phyloP scores from a whole-genome alignment of 2,113 vertebrate genomes.

The Dasyprocta punctata region DNA sequence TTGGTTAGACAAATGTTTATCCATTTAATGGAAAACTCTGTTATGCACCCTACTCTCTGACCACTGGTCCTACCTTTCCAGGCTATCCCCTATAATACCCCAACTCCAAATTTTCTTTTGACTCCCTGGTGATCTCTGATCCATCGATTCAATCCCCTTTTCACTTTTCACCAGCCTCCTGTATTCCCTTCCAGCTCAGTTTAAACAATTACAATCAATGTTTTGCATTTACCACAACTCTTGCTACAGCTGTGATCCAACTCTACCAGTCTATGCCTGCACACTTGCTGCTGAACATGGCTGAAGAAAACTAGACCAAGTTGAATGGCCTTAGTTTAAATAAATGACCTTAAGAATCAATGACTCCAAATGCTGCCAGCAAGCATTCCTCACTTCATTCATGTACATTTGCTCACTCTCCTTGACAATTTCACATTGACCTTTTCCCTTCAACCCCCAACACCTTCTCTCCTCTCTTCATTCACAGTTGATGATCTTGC shows the following conservation, averaged over 20 bases:
- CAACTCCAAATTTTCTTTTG: neutral
- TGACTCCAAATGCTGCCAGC: neutral
- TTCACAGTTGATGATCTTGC: constrained; percentile 10
- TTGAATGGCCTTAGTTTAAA: neutral
- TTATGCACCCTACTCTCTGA: neutral
- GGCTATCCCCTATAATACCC: neutral
- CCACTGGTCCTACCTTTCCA: neutral
- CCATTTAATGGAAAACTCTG: neutral
- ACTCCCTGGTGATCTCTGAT: neutral
- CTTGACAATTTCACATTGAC: neutral
- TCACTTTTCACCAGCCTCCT: neutral
- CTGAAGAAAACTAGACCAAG: neutral
- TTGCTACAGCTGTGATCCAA: neutral
- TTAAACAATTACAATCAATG: neutral
- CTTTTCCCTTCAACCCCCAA: neutral
- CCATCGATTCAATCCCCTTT: neutral
- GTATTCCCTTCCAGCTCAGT: neutral
- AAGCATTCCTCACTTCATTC: neutral
- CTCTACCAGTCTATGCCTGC: neutral
- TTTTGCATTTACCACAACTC: neutral
- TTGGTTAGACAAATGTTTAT: neutral
- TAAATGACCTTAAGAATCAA: neutral
- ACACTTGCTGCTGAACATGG: neutral
- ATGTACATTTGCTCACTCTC: neutral
- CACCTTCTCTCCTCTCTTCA: neutral